These are phyloP conservation scores for Stenopsyche tienmushanensis DNA, from an alignment of 1,140 invertebrate genomes.

Conservation along the genomic window DNA sequence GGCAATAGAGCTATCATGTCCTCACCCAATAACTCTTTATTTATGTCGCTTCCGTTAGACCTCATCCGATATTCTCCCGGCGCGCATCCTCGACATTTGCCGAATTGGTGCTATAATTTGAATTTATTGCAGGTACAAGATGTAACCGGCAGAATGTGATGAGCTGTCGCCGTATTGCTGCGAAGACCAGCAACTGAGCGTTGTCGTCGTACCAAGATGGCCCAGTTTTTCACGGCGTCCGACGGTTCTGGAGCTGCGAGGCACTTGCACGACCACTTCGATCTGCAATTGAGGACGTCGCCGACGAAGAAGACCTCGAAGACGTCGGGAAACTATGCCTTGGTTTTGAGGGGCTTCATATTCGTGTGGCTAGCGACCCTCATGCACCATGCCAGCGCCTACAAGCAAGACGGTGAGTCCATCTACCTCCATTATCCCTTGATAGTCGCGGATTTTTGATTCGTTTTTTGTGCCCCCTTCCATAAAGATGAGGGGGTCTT, in stretches of 20 bases:
- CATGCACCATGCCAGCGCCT: slow-evolving; percentile 26
- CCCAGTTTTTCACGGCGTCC: slow-evolving; percentile 7
- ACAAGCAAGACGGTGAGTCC: slow-evolving; percentile 34
- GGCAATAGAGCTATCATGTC: slow-evolving; percentile 5
- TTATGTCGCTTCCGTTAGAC: slow-evolving; percentile 1
- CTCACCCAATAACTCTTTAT: slow-evolving; percentile 9
- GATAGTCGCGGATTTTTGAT: slow-evolving; percentile 9
- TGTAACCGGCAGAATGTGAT: slow-evolving; percentile 1
- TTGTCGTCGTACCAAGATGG: slow-evolving; percentile 4
- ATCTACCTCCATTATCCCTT: too few species aligned
- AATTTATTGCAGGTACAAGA: background rate
- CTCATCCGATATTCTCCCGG: background rate
- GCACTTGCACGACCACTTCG: background rate
- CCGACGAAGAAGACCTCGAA: background rate
- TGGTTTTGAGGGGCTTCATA: background rate
- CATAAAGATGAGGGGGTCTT: too few species aligned
- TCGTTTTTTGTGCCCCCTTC: too few species aligned
- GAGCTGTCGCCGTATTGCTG: too few species aligned
- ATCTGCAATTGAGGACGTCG: background rate
- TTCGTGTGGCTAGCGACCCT: slow-evolving; percentile 23
- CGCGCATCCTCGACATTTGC: background rate
- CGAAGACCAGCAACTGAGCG: too few species aligned
- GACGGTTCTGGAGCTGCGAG: background rate
- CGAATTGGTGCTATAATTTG: too few species aligned
- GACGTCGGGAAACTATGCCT: background rate